These are phyloP conservation scores for Bubo scandiacus DNA, from an alignment of 2,113 vertebrate genomes.

Conservation along the genomic window DNA sequence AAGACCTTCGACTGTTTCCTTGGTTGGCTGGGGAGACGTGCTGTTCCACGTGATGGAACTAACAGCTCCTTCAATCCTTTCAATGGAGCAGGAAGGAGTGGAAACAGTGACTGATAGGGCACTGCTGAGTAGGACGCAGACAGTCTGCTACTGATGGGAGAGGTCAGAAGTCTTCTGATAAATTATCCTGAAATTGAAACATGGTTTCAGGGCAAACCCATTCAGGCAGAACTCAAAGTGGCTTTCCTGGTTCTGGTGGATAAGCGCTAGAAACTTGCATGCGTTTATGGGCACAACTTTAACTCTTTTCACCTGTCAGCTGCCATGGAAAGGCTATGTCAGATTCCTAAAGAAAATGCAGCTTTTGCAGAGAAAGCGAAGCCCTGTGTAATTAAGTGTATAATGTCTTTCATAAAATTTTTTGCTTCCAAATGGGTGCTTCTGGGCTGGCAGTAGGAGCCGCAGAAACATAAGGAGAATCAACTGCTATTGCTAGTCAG, in stretches of 20 bases:
- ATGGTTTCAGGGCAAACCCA: not conserved
- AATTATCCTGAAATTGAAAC: not conserved
- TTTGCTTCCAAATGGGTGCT: not conserved
- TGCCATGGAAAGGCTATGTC: not conserved
- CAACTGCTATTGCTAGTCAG: not conserved
- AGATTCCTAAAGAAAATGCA: not conserved
- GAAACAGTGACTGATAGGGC: not conserved
- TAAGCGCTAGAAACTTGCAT: not conserved
- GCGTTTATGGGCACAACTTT: not conserved
- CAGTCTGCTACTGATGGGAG: not conserved
- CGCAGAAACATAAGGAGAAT: not conserved
- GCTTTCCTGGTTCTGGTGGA: not conserved
- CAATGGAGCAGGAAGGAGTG: not conserved
- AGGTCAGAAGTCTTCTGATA: not conserved
- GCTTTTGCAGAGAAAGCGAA: not conserved
- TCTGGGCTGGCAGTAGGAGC: not conserved
- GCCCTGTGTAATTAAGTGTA: not conserved
- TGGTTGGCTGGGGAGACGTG: not conserved
- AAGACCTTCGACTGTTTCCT: not conserved
- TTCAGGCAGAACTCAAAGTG: not conserved
- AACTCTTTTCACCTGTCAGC: not conserved
- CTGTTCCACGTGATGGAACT: not conserved
- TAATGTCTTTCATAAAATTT: not conserved
- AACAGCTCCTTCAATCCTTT: not conserved
- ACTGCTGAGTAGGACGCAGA: not conserved